Evolutionary conservation across 2,113 vertebrate genomes (phyloP).

Genomic region (Vulpes vulpes): DNA sequence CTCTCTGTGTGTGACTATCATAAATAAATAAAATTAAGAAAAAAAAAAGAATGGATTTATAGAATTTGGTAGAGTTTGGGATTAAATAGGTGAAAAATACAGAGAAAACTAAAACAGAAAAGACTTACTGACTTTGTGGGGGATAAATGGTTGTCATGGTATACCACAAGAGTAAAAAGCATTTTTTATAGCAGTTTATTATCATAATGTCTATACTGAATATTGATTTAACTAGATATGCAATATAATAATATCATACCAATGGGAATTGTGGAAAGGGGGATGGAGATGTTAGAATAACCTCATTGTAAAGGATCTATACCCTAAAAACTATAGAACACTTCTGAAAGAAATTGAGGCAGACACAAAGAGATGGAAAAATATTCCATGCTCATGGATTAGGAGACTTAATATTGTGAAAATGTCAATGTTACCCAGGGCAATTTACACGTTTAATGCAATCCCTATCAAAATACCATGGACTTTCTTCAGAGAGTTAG

Average conservation of each 20-base stretch:
- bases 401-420: too few relatives aligned
- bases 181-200: constrained; percentile 44
- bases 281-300: not conserved
- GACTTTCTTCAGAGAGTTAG: too few relatives aligned
- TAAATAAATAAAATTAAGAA: too few relatives aligned
- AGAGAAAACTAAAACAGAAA: not conserved
- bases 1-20: too few relatives aligned
- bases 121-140: not conserved
- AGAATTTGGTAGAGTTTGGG: not conserved
- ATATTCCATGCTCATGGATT: too few relatives aligned
- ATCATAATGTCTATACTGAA: not conserved
- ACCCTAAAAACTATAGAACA: too few relatives aligned
- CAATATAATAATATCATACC: not conserved
- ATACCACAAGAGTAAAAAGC: not conserved
- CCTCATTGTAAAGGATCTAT: not conserved
- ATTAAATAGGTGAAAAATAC: constrained; percentile 49
- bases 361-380: too few relatives aligned
- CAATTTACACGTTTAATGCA: too few relatives aligned
- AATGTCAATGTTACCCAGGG: too few relatives aligned
- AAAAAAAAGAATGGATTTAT: not conserved
- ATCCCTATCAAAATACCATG: too few relatives aligned
- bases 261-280: not conserved
- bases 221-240: constrained; percentile 40
- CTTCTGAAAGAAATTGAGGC: too few relatives aligned
- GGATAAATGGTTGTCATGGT: not conserved